These are phyloP conservation scores for Zaprionus lachaisei DNA, from an alignment of 1,140 invertebrate species.

Conservation along the genomic window DNA sequence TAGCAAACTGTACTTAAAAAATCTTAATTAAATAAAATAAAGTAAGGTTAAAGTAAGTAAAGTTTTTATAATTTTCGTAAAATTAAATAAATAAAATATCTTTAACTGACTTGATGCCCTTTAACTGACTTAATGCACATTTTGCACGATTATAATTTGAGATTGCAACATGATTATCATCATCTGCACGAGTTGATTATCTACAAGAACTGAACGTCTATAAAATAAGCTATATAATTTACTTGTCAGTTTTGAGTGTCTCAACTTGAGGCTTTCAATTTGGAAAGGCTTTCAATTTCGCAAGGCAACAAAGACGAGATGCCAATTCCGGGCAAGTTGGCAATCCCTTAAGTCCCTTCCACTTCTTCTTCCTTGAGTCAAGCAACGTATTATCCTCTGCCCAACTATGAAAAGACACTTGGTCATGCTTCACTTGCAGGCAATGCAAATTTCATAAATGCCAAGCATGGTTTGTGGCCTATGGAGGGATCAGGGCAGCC, in stretches of 20 bases:
- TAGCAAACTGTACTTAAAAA: no score
- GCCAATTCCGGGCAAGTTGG: neutral
- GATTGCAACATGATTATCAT: neutral
- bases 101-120: neutral
- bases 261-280: neutral
- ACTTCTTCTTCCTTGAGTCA: no score
- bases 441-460: conserved; percentile 59
- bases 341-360: neutral
- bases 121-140: neutral
- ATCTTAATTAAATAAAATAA: neutral
- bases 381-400: neutral
- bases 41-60: no score
- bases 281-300: conserved; percentile 13
- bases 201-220: neutral
- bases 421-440: conserved; percentile 20
- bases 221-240: conserved; percentile 1
- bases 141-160: neutral
- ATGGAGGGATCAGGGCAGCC: neutral
- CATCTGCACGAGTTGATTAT: neutral
- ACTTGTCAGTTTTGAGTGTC: neutral
- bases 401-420: conserved; percentile 3
- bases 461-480: conserved; percentile 5
- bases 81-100: no score
- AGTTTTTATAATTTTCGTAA: neutral
- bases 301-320: conserved; percentile 9